A percentile compares a stretch with the other conserved stretches of the same genome.
Conservation (phyloP, 2,888 invertebrate genomes). For the Lucinisca nassula region DNA sequence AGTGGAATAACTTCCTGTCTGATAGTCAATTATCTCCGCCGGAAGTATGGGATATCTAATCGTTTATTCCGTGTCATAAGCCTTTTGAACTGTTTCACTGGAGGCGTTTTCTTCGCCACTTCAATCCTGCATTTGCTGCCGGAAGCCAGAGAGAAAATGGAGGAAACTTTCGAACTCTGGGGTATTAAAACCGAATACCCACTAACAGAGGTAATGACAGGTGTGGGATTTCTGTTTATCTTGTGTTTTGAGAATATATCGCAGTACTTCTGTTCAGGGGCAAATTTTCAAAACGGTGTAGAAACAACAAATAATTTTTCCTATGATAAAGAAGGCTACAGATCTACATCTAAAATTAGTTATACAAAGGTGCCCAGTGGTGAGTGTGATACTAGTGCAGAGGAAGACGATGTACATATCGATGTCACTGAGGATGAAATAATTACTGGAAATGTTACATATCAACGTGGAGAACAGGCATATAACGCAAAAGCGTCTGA, state of each 20-base stretch:
- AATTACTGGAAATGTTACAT: no score
- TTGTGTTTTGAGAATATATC: slow-evolving; percentile 52
- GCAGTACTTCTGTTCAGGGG: slow-evolving; percentile 18
- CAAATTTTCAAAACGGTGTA: neutral
- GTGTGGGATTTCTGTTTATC: slow-evolving; percentile 62
- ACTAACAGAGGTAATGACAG: slow-evolving; percentile 55
- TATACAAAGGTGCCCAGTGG: neutral
- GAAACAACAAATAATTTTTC: neutral
- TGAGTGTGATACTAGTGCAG: neutral
- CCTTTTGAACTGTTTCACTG: slow-evolving; percentile 84
- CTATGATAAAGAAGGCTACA: neutral
- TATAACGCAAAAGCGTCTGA: neutral
- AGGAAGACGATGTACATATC: neutral
- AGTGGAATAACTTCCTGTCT: slow-evolving; percentile 63
- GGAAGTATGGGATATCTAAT: slow-evolving; percentile 28
- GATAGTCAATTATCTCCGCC: slow-evolving; percentile 44
- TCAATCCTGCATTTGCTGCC: slow-evolving; percentile 87
- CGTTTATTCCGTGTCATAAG: slow-evolving; percentile 53
- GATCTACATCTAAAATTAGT: neutral
- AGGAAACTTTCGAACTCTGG: slow-evolving; percentile 41
- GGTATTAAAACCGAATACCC: slow-evolving; percentile 59
- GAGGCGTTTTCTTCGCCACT: slow-evolving; percentile 88
- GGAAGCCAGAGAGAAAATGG: slow-evolving; percentile 84
- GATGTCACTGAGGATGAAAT: neutral
- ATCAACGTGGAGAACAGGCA: neutral